Base-by-base conservation (phyloP, 2,888 invertebrate species). In the Drosophila buzzatii region DNA sequence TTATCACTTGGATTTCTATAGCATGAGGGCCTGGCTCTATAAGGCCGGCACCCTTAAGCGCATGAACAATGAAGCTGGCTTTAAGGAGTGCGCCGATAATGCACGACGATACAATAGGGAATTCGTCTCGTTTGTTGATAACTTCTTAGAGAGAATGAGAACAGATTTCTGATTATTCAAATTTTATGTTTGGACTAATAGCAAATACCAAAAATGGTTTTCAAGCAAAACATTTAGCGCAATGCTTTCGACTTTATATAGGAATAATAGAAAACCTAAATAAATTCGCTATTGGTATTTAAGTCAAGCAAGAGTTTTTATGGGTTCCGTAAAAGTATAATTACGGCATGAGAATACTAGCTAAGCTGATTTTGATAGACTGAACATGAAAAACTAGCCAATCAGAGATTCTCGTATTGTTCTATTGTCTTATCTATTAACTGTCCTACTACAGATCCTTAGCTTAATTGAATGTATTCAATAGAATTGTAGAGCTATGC, bases 21-120 rank as follows among this genome's bases (percentile, higher is more conserved):
- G 73, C 7, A 8, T 87, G n/a, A 59, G 45, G 2, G 87, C 72
- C 23, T 85, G 79, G 87, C 85, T 87, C 6, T 87, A 76, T 20
- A 82, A 66, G n/a, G 82, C 76, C 1, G 82, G 56, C 6, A 63
- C 71, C 1, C 16, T 78, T 0, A 73, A 81, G 9, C 79, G 87
- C 12, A 16, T 86, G 42, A 62, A 73, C 12, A 52, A 85, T 16
- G 82, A 82, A 0, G 14, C 20, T 3, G 88, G 68, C 14, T 85
- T 49, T 1, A 51, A 72, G 8, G 35, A 55, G 8, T 64, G 68
- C 37, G 45, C 82, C 3, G 14, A 39, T 0, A 70, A 49, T 37
- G 81, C 81, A 0, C 57, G 56, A 5, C 20, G 33, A 1, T 57
- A 51, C 3, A 82, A 82, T 9, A 45, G 60, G 8, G 8, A 20